Conservation (phyloP, 2,888 invertebrate species). For the Biston betularia region DNA sequence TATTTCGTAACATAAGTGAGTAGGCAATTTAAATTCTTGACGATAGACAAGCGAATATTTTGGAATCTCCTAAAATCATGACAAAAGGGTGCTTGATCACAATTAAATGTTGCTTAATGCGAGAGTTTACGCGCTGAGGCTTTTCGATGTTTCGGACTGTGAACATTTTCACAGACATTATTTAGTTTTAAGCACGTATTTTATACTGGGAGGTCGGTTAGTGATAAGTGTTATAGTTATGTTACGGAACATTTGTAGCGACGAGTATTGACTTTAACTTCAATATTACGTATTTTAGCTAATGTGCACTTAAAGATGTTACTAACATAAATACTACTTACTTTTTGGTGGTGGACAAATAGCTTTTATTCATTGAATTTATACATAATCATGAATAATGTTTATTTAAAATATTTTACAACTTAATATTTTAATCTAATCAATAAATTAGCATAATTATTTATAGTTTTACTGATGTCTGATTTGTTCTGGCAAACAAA, state of each 20-base stretch:
- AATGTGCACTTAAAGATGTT: slow-evolving; percentile 56
- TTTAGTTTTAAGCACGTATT: slow-evolving; percentile 56
- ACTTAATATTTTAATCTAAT: slow-evolving; percentile 53
- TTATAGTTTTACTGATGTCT: slow-evolving; percentile 66
- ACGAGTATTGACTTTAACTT: slow-evolving; percentile 48
- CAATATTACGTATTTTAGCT: slow-evolving; percentile 45
- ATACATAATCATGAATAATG: slow-evolving; percentile 72
- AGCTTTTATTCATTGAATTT: slow-evolving; percentile 74
- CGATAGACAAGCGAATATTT: slow-evolving; percentile 20
- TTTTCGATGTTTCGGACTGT: slow-evolving; percentile 50
- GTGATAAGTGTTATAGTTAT: slow-evolving; percentile 70
- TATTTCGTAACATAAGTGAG: slow-evolving; percentile 4
- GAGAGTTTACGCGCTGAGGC: slow-evolving; percentile 59
- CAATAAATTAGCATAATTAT: slow-evolving; percentile 62
- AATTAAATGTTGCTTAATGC: slow-evolving; percentile 54
- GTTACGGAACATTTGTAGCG: slow-evolving; percentile 47
- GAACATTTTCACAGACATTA: slow-evolving; percentile 42
- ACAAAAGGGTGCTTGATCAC: slow-evolving; percentile 53
- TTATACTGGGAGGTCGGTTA: slow-evolving; percentile 59
- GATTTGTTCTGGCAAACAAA: slow-evolving; percentile 45
- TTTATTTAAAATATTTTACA: slow-evolving; percentile 72
- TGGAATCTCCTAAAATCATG: slow-evolving; percentile 53
- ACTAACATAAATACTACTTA: slow-evolving; percentile 73
- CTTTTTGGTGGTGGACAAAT: slow-evolving; percentile 77
- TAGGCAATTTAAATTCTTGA: slow-evolving; percentile 6